A percentile compares a stretch with the other conserved stretches of the same genome.
Conservation (phyloP, 1,140 invertebrate species). For the Pentalonia nigronervosa region DNA sequence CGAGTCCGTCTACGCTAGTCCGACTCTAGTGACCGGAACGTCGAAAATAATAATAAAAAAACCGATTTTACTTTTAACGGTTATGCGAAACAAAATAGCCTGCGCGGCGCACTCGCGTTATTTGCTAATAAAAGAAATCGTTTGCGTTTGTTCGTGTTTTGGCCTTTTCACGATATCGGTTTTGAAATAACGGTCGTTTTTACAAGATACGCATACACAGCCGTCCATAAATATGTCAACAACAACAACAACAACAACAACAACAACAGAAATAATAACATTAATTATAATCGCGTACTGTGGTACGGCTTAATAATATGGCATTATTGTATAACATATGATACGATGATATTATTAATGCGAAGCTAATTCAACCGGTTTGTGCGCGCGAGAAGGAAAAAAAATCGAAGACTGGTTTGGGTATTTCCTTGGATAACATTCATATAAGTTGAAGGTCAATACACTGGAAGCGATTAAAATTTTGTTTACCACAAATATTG, state of each 20-base stretch:
- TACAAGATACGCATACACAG: too few relatives aligned
- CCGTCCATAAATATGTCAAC: not conserved
- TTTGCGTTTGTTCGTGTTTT: not conserved
- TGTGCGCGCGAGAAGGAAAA: not conserved
- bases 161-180: not conserved
- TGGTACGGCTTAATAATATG: too few relatives aligned
- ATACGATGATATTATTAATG: not conserved
- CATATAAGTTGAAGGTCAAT: not conserved
- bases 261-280: not conserved
- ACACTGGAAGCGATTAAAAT: constrained; percentile 16
- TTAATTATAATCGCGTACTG: too few relatives aligned
- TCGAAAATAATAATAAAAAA: not conserved
- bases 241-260: not conserved
- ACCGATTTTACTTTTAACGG: not conserved
- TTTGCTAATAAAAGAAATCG: not conserved
- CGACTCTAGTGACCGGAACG: too few relatives aligned
- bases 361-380: not conserved
- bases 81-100: too few relatives aligned
- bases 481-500: not conserved
- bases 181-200: not conserved
- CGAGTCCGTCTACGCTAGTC: too few relatives aligned
- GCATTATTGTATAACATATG: not conserved
- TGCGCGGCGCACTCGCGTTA: too few relatives aligned
- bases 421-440: constrained; percentile 22
- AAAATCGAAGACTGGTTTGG: not conserved